These are phyloP conservation scores for Leptonema lineaticorne DNA, from an alignment of 1,140 invertebrate species.

Conservation along the genomic window DNA sequence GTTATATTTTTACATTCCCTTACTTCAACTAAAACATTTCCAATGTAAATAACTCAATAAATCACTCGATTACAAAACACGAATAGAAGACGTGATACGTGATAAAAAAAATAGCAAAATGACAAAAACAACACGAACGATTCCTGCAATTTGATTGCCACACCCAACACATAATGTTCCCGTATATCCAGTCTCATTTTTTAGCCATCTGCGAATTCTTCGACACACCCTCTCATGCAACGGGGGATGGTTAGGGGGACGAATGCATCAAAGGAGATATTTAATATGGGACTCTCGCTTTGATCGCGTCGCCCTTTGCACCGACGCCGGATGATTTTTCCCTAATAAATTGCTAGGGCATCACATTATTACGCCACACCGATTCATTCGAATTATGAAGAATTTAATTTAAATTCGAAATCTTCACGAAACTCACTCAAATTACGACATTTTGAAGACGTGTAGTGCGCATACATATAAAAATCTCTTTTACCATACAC, in stretches of 20 bases:
- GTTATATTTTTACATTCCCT: no score
- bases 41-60: not conserved
- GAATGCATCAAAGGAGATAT: slow-evolving; percentile 24
- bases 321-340: not conserved
- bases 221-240: not conserved
- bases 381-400: slow-evolving; percentile 10
- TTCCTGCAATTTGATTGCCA: not conserved
- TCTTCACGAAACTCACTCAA: no score
- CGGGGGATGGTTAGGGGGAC: no score
- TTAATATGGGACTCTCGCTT: slow-evolving; percentile 21
- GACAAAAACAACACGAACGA: not conserved
- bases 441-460: no score
- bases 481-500: no score
- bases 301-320: slow-evolving; percentile 4
- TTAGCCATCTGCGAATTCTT: slow-evolving; percentile 8
- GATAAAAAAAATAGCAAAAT: not conserved
- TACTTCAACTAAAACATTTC: not conserved
- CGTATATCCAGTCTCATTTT: slow-evolving; percentile 14
- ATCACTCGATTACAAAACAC: not conserved
- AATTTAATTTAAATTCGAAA: slow-evolving; percentile 16
- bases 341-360: slow-evolving; percentile 9
- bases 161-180: not conserved
- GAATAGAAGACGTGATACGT: not conserved
- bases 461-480: no score
- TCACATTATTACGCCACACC: slow-evolving; percentile 11